These are phyloP conservation scores for Colius striatus DNA, from an alignment of 2,113 vertebrate species.

Conservation along the genomic window DNA sequence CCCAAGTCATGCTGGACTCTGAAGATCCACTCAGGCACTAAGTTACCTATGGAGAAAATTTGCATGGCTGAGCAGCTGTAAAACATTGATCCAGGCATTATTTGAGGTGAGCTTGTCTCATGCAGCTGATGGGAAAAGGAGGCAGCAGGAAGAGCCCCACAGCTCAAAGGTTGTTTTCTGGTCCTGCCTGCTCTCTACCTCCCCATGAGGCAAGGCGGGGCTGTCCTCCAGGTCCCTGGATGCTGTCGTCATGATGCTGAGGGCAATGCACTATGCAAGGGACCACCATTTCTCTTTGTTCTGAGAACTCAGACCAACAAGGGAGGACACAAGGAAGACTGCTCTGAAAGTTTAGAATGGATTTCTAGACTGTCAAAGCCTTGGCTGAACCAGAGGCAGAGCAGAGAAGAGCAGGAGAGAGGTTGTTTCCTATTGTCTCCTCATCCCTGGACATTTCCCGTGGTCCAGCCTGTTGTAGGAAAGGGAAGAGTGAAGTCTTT, in stretches of 20 bases:
- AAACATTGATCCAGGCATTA: neutral
- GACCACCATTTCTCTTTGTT: neutral
- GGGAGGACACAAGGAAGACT: neutral
- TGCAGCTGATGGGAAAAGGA: neutral
- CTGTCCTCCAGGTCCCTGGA: neutral
- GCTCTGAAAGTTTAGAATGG: neutral
- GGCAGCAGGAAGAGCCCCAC: neutral
- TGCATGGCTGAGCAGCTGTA: neutral
- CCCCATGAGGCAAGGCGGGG: neutral
- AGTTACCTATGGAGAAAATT: neutral
- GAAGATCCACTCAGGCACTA: fast-evolving
- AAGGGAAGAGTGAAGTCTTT: neutral
- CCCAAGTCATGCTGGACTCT: neutral
- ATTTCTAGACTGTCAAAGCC: neutral
- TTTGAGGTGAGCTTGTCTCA: neutral
- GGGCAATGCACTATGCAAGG: fast-evolving
- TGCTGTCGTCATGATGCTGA: neutral
- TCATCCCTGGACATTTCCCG: neutral
- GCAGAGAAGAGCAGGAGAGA: neutral
- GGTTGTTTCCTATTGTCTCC: neutral
- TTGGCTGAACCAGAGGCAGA: neutral
- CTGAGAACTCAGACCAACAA: neutral
- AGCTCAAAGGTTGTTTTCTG: neutral
- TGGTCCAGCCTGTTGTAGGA: neutral
- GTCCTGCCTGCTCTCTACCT: neutral